These are phyloP conservation scores for Eledona agricola DNA, from an alignment of 2,888 invertebrate genomes.

Conservation along the genomic window DNA sequence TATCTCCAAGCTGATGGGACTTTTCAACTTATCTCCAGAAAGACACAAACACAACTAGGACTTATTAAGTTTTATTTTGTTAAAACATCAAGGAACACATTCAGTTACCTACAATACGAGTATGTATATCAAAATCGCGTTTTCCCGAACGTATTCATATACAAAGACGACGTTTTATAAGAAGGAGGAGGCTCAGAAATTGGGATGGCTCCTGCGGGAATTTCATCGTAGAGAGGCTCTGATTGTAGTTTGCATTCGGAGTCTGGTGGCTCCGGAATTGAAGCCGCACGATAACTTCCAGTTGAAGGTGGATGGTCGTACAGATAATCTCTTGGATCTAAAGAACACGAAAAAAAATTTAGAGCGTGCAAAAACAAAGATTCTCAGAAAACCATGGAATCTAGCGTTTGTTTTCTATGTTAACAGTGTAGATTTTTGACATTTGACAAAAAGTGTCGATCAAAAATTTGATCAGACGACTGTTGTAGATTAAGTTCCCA, in stretches of 20 bases:
- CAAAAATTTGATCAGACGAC: slow-evolving; percentile 5
- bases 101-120: too few species aligned
- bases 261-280: slow-evolving; percentile 57
- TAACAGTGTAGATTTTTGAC: too few species aligned
- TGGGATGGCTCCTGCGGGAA: slow-evolving; percentile 61
- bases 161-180: slow-evolving; percentile 43
- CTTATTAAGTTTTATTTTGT: too few species aligned
- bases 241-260: slow-evolving; percentile 48
- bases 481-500: too few species aligned
- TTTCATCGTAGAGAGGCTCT: slow-evolving; percentile 76
- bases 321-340: slow-evolving; percentile 69
- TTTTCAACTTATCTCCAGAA: too few species aligned
- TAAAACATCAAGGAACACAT: slow-evolving; percentile 12
- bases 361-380: not conserved
- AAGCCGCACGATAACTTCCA: slow-evolving; percentile 57
- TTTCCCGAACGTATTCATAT: slow-evolving; percentile 50
- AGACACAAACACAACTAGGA: too few species aligned
- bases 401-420: too few species aligned
- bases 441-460: too few species aligned
- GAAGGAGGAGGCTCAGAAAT: slow-evolving; percentile 26
- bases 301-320: slow-evolving; percentile 68
- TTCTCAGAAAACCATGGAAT: too few species aligned
- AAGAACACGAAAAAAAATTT: slow-evolving; percentile 39
- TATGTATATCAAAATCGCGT: slow-evolving; percentile 50
- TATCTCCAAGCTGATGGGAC: too few species aligned